phyloP scores from a whole-genome alignment of 2,113 vertebrate genomes.

The Ciconia boyciana region DNA sequence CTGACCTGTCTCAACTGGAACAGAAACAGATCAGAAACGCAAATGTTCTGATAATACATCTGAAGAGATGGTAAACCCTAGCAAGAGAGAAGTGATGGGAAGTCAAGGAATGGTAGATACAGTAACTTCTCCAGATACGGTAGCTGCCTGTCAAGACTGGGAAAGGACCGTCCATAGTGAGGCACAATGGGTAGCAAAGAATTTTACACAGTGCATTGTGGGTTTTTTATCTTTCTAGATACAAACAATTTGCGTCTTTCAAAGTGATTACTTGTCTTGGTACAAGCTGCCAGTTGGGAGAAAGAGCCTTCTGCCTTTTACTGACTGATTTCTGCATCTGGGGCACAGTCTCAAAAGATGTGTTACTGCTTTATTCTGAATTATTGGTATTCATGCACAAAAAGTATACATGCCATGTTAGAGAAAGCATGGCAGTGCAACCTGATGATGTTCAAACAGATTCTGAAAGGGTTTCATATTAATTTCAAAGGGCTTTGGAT shows the following conservation, averaged over 20 bases:
- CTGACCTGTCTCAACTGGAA: neutral
- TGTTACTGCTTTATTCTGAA: neutral
- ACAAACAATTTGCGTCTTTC: neutral
- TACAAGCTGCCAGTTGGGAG: neutral
- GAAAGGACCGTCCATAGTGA: neutral
- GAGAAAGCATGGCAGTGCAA: neutral
- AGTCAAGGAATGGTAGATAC: neutral
- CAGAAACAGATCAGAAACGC: neutral
- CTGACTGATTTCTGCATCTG: neutral
- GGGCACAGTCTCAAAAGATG: neutral
- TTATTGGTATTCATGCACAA: neutral
- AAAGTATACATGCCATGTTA: neutral
- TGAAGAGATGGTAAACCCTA: neutral
- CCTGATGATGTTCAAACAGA: neutral
- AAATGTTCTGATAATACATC: neutral
- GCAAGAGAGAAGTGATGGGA: neutral
- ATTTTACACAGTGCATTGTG: neutral
- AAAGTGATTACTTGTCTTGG: neutral
- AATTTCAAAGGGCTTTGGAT: conserved; percentile 19
- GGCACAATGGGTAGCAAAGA: neutral
- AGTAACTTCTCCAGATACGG: neutral
- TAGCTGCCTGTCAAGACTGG: neutral
- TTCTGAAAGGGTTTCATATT: neutral
- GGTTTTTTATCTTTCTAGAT: neutral
- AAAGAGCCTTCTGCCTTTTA: neutral